Percentiles rank a stretch among this genome's conserved stretches.
phyloP scores from a whole-genome alignment of 2,888 invertebrate species.

The Tiliacea aurago region DNA sequence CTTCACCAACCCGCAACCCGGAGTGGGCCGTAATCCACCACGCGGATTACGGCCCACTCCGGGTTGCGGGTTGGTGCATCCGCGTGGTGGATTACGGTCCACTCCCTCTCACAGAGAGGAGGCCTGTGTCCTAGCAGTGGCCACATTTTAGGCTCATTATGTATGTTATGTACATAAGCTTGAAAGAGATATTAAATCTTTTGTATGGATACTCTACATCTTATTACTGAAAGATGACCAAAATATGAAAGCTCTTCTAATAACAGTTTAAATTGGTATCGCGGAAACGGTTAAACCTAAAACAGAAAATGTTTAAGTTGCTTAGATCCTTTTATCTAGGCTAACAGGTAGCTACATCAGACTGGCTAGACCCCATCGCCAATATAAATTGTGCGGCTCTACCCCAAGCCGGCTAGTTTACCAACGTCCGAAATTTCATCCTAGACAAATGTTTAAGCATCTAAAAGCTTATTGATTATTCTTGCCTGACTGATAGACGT shows the following conservation, averaged over 20 bases:
- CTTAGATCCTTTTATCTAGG: constrained; percentile 1
- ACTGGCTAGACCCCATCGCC: background rate
- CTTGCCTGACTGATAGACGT: constrained; percentile 76
- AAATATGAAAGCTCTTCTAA: constrained; percentile 17
- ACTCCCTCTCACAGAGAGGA: no score
- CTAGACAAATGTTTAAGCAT: constrained; percentile 70
- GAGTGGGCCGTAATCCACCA: no score
- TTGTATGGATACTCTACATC: constrained; percentile 2
- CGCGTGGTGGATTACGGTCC: no score
- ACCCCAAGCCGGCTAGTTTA: constrained; percentile 46
- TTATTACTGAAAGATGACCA: background rate
- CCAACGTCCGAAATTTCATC: constrained; percentile 68
- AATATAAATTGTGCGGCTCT: constrained; percentile 45
- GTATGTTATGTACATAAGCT: no score
- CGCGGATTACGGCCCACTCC: no score
- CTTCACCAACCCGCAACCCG: no score
- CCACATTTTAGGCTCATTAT: no score
- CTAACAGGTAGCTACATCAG: constrained; percentile 8
- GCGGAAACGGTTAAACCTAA: background rate
- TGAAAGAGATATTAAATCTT: constrained; percentile 1
- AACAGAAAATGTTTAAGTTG: constrained; percentile 8
- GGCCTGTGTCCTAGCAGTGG: no score
- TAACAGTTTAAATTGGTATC: constrained; percentile 8
- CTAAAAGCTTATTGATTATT: constrained; percentile 83
- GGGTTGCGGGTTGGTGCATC: no score